phyloP scores from a whole-genome alignment of 2,888 invertebrate genomes.

The Ophion ventricosus region DNA sequence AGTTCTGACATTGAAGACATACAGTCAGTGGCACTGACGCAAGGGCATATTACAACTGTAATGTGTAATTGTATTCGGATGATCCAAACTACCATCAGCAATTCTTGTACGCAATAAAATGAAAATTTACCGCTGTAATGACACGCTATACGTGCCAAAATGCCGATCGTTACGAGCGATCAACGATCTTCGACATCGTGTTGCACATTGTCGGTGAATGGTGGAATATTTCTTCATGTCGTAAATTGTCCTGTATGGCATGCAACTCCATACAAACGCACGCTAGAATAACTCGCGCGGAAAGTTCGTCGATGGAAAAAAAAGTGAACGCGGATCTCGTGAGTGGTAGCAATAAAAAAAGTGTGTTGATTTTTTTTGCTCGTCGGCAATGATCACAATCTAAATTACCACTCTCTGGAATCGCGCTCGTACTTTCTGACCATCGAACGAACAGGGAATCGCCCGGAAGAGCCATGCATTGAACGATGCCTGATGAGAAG shows the following conservation, averaged over 20 bases:
- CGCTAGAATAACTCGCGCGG: conserved; percentile 16
- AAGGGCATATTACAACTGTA: neutral
- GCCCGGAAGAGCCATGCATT: conserved; percentile 66
- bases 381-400: conserved; percentile 59
- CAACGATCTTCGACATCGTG: neutral
- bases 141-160: neutral
- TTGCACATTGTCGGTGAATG: neutral
- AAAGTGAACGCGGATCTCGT: conserved; percentile 71
- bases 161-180: neutral
- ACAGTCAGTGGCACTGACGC: neutral
- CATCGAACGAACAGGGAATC: conserved; percentile 77
- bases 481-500: conserved; percentile 53
- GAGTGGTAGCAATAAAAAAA: conserved; percentile 79
- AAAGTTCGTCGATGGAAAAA: conserved; percentile 50
- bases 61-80: neutral
- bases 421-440: conserved; percentile 67
- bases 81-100: neutral
- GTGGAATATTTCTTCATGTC: neutral
- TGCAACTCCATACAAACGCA: neutral
- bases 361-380: conserved; percentile 26
- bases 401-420: conserved; percentile 56
- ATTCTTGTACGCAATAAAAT: neutral
- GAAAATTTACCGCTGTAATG: neutral
- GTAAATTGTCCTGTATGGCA: neutral
- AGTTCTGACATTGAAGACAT: no score